Percentiles rank a stretch among this genome's conserved stretches.
Evolutionary conservation across 2,113 vertebrate genomes (phyloP).

Genomic region (Pogona vitticeps): DNA sequence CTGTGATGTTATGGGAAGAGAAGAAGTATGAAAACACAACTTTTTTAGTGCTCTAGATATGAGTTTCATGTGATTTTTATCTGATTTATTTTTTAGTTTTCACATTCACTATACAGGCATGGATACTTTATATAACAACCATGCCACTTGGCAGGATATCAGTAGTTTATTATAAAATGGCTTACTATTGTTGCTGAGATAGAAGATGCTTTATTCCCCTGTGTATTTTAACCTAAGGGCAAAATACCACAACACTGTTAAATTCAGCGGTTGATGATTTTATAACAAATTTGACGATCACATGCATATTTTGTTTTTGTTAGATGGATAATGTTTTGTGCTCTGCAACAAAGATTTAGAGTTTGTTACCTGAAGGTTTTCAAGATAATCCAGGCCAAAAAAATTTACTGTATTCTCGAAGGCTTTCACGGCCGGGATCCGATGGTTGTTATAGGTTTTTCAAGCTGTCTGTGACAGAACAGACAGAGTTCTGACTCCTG

Average conservation of each 20-base stretch:
- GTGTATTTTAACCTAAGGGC: slow-evolving; percentile 31
- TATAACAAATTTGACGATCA: slow-evolving; percentile 24
- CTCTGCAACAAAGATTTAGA: slow-evolving; percentile 32
- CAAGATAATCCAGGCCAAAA: no score
- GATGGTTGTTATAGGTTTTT: no score
- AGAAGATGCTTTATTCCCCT: not conserved
- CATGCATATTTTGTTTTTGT: not conserved
- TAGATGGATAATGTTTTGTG: not conserved
- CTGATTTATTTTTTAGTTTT: not conserved
- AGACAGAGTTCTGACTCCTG: no score
- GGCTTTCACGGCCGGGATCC: no score
- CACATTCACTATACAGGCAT: not conserved
- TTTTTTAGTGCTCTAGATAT: not conserved
- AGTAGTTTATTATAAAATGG: not conserved
- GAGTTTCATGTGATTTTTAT: not conserved
- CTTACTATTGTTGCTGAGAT: slow-evolving; percentile 12
- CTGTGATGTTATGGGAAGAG: not conserved
- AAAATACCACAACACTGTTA: slow-evolving; percentile 17
- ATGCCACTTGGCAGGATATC: slow-evolving; percentile 19
- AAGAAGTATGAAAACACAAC: not conserved
- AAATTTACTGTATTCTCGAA: no score
- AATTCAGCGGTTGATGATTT: slow-evolving; percentile 24
- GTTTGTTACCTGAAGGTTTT: not conserved
- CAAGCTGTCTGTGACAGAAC: no score
- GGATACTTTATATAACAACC: not conserved